Percentiles rank a stretch among this genome's conserved stretches.
phyloP scores from a whole-genome alignment of 2,797 vertebrate species.

The Semaprochilodus insignis region DNA sequence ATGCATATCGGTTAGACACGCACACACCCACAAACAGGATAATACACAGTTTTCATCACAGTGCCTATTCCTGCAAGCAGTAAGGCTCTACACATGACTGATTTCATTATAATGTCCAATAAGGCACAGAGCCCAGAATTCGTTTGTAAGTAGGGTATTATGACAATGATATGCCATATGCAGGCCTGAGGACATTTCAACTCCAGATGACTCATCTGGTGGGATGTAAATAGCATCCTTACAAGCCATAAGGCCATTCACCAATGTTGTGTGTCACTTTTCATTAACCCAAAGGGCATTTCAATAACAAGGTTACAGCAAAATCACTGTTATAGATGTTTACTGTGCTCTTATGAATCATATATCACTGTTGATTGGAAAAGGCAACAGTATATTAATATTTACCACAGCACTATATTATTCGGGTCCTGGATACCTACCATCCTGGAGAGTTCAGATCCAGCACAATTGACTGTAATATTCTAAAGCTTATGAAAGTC shows the following conservation, averaged over 20 bases:
- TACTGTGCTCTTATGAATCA: conserved; percentile 15
- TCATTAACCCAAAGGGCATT: conserved; percentile 34
- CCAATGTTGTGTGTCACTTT: conserved; percentile 22
- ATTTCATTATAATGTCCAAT: conserved; percentile 49
- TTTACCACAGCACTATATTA: not conserved
- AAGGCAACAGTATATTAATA: conserved; percentile 1
- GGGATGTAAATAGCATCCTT: conserved; percentile 45
- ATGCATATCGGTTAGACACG: not conserved
- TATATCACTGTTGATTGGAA: not conserved
- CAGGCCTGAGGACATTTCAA: conserved; percentile 35
- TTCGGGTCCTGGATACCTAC: too few species aligned
- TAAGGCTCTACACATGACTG: conserved; percentile 50
- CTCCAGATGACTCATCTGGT: conserved; percentile 33
- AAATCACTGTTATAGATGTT: not conserved
- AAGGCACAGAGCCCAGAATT: conserved; percentile 24
- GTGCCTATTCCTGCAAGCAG: conserved; percentile 15
- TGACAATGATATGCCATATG: conserved; percentile 28
- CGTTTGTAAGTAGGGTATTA: conserved; percentile 46
- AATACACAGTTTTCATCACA: conserved; percentile 25
- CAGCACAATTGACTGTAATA: too few species aligned
- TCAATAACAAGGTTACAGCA: conserved; percentile 24
- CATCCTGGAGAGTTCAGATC: too few species aligned
- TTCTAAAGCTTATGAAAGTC: too few species aligned
- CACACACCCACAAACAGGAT: conserved; percentile 13
- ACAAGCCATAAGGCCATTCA: not conserved